Percentiles rank a stretch among this genome's conserved stretches.
These are phyloP conservation scores for Tetramorium bicarinatum DNA, from an alignment of 2,888 invertebrate genomes.

Conservation along the genomic window DNA sequence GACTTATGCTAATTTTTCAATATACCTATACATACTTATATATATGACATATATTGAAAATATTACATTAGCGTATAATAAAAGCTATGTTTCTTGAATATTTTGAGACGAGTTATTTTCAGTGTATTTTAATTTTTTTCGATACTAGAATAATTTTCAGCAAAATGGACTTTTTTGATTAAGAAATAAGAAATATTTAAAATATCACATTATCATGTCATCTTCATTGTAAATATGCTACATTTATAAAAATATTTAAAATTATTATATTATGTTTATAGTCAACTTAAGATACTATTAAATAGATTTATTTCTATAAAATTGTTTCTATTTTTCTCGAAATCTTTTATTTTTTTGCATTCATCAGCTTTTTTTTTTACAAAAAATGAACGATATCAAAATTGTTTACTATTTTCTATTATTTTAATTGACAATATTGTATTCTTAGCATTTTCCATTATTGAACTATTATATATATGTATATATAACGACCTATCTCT, in stretches of 20 bases:
- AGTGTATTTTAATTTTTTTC: not conserved
- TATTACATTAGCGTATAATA: not conserved
- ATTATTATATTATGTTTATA: not conserved
- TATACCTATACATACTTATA: not conserved
- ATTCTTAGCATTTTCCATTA: not conserved
- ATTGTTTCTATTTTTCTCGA: not conserved
- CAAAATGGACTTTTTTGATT: not conserved
- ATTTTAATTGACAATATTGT: not conserved
- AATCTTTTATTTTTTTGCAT: not conserved
- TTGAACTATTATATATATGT: not conserved
- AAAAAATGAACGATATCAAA: not conserved
- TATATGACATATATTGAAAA: not conserved
- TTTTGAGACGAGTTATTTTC: not conserved
- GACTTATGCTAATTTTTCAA: not conserved
- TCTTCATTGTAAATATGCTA: not conserved
- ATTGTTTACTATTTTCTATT: not conserved
- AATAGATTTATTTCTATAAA: not conserved
- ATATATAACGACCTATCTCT: not conserved
- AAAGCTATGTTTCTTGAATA: not conserved
- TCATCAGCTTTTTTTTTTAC: not conserved
- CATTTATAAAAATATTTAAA: not conserved
- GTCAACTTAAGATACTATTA: not conserved
- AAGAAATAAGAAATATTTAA: not conserved
- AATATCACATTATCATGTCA: not conserved
- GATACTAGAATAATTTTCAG: not conserved